Evolutionary conservation across 2,888 invertebrate species (phyloP).

Genomic region (Parochlus steinenii): DNA sequence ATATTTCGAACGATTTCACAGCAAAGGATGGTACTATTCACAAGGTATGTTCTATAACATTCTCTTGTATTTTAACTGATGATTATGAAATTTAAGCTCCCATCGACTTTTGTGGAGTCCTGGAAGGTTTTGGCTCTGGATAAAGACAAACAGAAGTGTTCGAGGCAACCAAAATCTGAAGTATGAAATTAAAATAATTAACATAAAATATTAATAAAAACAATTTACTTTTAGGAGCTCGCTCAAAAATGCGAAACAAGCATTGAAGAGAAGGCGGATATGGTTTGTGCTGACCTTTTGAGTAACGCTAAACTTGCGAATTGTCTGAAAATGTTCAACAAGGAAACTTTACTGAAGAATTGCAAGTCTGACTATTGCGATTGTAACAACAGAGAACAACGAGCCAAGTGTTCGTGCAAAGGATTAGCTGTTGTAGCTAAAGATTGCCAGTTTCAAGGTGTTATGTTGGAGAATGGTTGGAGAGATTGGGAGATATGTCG

Average conservation of each 20-base stretch:
- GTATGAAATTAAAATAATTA: conserved; percentile 18
- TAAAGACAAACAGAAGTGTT: conserved; percentile 22
- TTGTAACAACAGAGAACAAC: conserved; percentile 36
- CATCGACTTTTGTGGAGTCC: conserved; percentile 27
- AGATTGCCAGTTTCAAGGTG: conserved; percentile 52
- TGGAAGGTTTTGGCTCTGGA: conserved; percentile 20
- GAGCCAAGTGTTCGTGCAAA: conserved; percentile 54
- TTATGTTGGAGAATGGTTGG: conserved; percentile 51
- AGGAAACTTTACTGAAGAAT: conserved; percentile 45
- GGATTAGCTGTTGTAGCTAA: conserved; percentile 60
- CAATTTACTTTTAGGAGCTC: conserved; percentile 1
- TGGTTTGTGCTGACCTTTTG: conserved; percentile 45
- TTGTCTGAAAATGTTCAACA: conserved; percentile 49
- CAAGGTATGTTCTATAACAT: conserved; percentile 16
- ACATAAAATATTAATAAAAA: not conserved
- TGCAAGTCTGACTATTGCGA: conserved; percentile 72
- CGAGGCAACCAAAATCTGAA: conserved; percentile 22
- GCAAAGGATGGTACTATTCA: conserved; percentile 39
- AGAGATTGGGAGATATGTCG: conserved; percentile 65
- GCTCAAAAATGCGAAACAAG: conserved; percentile 14
- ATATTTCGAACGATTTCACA: conserved; percentile 47
- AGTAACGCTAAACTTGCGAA: conserved; percentile 44
- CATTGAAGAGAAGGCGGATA: conserved; percentile 32
- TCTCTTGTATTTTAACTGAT: not conserved
- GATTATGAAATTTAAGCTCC: conserved; percentile 15